Conservation (phyloP, 1,140 invertebrate species). For the Anoplolepis gracilipes region DNA sequence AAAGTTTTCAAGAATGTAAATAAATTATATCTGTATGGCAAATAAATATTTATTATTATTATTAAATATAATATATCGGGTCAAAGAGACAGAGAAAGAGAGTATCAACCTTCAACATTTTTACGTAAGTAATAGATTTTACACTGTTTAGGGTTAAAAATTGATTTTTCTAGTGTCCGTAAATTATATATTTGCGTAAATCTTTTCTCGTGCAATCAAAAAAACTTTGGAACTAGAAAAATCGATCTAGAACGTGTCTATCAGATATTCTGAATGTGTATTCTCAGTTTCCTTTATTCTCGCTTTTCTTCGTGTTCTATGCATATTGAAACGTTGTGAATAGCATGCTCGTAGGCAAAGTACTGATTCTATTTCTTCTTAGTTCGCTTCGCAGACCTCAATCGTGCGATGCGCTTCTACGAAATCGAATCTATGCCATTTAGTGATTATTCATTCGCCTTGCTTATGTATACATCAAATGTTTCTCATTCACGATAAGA, state of each 20-base stretch:
- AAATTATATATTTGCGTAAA: not conserved
- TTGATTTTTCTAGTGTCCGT: conserved; percentile 19
- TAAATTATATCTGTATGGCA: no score
- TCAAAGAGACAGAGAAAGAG: not conserved
- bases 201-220: not conserved
- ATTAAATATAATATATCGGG: not conserved
- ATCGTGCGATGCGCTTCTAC: conserved; percentile 53
- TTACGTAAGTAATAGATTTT: conserved; percentile 9
- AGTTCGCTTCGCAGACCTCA: conserved; percentile 64
- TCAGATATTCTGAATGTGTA: conserved; percentile 6
- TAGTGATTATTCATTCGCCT: conserved; percentile 47
- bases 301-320: conserved; percentile 55
- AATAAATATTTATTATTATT: not conserved
- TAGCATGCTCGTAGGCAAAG: conserved; percentile 70
- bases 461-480: conserved; percentile 47
- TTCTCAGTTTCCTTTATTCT: conserved; percentile 44
- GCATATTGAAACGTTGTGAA: conserved; percentile 69
- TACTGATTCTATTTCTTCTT: conserved; percentile 62
- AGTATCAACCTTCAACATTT: not conserved
- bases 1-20: not conserved
- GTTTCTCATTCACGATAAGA: conserved; percentile 23
- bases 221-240: conserved; percentile 7
- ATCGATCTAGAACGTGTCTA: not conserved
- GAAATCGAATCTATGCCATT: conserved; percentile 49
- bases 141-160: conserved; percentile 31